These are phyloP conservation scores for Cathartes aura DNA, from an alignment of 2,113 vertebrate species.

Conservation along the genomic window DNA sequence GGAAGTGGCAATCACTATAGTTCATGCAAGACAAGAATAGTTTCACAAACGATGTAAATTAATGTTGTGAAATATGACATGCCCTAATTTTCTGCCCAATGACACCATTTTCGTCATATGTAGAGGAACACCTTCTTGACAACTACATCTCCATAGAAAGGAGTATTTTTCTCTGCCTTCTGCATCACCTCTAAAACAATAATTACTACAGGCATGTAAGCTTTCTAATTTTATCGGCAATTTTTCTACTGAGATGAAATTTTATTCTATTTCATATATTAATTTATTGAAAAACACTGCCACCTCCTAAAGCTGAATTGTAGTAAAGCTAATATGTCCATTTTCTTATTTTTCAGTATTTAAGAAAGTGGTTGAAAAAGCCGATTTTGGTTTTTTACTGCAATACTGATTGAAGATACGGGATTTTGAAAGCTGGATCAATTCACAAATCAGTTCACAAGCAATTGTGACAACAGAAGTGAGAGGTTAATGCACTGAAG, in stretches of 20 bases:
- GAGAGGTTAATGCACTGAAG: background rate
- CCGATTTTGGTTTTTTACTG: background rate
- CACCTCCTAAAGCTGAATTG: background rate
- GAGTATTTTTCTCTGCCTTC: background rate
- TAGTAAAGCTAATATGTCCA: background rate
- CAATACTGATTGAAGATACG: background rate
- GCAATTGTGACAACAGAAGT: background rate
- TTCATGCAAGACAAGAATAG: background rate
- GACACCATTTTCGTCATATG: background rate
- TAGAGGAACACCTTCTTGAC: background rate
- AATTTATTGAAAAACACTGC: background rate
- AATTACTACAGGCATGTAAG: background rate
- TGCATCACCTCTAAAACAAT: background rate
- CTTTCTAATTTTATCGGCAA: background rate
- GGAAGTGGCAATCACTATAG: background rate
- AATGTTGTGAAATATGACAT: background rate
- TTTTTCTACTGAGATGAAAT: background rate
- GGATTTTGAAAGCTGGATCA: background rate
- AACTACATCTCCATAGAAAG: background rate
- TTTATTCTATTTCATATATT: background rate
- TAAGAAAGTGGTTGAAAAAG: background rate
- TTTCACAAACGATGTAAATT: background rate
- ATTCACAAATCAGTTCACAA: background rate
- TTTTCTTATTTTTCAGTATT: background rate
- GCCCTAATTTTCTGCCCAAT: background rate